Conservation (phyloP, 30 jellyfish, hydroid and myxozoan species). For the Turritopsis rubra region DNA sequence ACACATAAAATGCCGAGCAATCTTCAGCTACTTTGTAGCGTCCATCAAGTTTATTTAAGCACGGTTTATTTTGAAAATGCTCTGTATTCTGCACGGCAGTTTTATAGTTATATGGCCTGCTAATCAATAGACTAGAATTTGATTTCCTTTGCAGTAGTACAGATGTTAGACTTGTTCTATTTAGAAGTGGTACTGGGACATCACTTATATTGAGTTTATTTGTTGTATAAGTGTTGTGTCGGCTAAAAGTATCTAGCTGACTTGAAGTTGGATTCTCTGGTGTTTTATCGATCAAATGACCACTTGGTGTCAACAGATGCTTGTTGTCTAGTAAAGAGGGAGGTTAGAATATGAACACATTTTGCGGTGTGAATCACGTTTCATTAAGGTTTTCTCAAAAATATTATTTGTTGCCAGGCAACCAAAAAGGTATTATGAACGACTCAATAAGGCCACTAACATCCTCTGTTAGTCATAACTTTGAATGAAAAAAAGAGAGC, state of each 20-base stretch:
- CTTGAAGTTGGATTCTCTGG: not conserved
- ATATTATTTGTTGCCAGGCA: no score
- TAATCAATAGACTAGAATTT: not conserved
- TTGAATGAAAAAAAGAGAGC: no score
- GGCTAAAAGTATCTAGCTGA: not conserved
- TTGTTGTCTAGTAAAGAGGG: not conserved
- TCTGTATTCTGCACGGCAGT: not conserved
- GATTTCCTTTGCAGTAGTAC: not conserved
- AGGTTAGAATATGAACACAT: not conserved
- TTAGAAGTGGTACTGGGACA: not conserved
- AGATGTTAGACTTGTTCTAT: not conserved
- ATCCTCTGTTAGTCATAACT: no score
- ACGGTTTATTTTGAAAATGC: slow-evolving; percentile 9
- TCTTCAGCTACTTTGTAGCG: slow-evolving; percentile 34
- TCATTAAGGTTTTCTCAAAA: no score
- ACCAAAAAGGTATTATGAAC: no score
- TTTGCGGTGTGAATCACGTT: no score
- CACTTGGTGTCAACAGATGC: slow-evolving; percentile 1
- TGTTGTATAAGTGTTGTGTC: not conserved
- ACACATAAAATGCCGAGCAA: slow-evolving; percentile 48
- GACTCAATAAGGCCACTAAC: no score
- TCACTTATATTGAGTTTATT: not conserved
- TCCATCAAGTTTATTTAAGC: slow-evolving; percentile 40
- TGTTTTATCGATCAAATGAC: not conserved
- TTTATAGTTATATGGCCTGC: not conserved